Base-by-base conservation (phyloP, 2,888 invertebrate species). In the Drosophila glabriapex region DNA sequence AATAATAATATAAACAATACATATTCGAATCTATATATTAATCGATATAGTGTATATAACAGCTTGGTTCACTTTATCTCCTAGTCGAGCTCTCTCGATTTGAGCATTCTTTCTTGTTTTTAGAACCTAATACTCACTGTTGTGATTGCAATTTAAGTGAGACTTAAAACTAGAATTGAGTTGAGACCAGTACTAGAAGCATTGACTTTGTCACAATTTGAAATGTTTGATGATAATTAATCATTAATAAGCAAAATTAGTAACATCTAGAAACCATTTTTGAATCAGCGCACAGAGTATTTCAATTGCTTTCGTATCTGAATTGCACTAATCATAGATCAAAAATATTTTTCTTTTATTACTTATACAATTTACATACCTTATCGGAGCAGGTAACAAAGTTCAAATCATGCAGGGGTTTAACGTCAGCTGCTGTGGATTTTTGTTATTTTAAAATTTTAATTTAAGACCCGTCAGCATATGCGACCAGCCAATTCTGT, bases 381-480 rank as follows among this genome's bases (percentile, higher is more conserved):
- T 61, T 81, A 80, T 76, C 54, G 46, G 35, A 16, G 16, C 31
- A 4, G 46, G 31, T 28, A 28, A 25, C 58, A 55, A 37, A 35
- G 19, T 28, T 29, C 19, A 54, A 54, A 39, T 33, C 43, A 35
- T 12, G 29, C 29, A n/a, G 49, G 29, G 28, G 31, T 1, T 31
- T 37, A 61, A 52, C 49, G 39, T 67, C 58, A 58, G 39, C 63
- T 62, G 67, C 37, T 54, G 31, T 50, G 41, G 29, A 33, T 49
- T 28, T 49, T 43, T 9, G 43, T 4, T 14, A 50, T 62, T 55
- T 35, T 16, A 56, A 22, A 55, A 75, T 69, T 68, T 49, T 25
- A 75, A 85, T 64, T 72, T 52, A 50, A 73, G 68, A 73, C 7
- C 56, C 25, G 39, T 25, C 59, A 68, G 46, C 77, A 80, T 80